These are phyloP conservation scores for Emydura subglobosa DNA, from an alignment of 2,113 vertebrate genomes.

Conservation along the genomic window DNA sequence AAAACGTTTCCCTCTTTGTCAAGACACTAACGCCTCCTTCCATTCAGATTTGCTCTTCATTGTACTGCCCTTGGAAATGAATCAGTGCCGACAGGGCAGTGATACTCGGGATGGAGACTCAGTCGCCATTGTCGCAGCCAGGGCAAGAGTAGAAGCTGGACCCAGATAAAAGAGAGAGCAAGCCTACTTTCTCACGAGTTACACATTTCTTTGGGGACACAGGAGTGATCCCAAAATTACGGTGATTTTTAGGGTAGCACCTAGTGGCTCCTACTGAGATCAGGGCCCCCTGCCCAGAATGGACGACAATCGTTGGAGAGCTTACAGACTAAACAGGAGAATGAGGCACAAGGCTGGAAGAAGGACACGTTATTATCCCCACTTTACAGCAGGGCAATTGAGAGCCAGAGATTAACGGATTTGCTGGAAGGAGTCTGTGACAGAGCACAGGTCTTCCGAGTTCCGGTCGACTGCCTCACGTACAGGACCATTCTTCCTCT, in stretches of 20 bases:
- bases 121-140: neutral
- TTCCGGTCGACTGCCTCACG: no score
- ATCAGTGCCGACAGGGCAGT: neutral
- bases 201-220: no score
- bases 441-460: no score
- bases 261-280: neutral
- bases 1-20: neutral
- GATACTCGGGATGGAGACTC: neutral
- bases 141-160: neutral
- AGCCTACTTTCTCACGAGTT: neutral
- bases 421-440: no score
- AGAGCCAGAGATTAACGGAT: no score
- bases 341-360: no score
- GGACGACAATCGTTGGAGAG: neutral
- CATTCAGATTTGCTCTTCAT: neutral
- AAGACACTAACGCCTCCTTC: neutral
- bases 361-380: neutral
- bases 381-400: no score
- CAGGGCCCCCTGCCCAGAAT: neutral
- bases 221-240: neutral
- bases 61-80: neutral
- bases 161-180: neutral
- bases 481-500: no score
- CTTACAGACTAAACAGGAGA: neutral
- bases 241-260: neutral